These are phyloP conservation scores for Neosilurus hyrtlii DNA, from an alignment of 2,797 vertebrate species.

Conservation along the genomic window DNA sequence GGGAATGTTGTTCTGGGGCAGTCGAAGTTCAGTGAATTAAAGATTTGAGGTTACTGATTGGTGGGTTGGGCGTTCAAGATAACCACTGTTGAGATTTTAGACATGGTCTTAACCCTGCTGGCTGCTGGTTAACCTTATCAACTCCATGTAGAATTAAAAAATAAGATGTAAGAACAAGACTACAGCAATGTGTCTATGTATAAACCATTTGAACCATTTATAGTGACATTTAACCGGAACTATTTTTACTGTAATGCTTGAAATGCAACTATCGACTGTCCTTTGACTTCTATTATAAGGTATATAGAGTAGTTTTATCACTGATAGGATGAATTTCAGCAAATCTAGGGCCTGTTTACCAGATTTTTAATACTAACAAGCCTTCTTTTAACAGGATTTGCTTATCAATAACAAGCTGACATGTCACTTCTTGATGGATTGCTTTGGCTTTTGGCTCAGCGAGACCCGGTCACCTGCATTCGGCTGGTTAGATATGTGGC, in stretches of 20 bases:
- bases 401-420: constrained; percentile 68
- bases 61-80: no score
- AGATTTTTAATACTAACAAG: not conserved
- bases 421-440: constrained; percentile 69
- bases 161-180: no score
- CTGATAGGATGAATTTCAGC: not conserved
- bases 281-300: not conserved
- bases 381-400: constrained; percentile 13
- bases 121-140: no score
- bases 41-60: no score
- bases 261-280: not conserved
- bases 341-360: not conserved
- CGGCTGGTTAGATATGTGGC: constrained; percentile 67
- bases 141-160: no score
- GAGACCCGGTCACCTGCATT: constrained; percentile 59
- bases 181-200: not conserved
- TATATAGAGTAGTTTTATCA: not conserved
- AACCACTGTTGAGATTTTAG: no score
- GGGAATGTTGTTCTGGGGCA: no score
- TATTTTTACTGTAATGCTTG: not conserved
- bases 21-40: no score
- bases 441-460: constrained; percentile 64
- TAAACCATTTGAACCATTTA: not conserved
- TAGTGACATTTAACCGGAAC: not conserved
- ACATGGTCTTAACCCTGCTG: no score